Evolutionary conservation across 35 echinoderm and acorn worm species (phyloP).

Genomic region (Heliocidaris tuberculata): DNA sequence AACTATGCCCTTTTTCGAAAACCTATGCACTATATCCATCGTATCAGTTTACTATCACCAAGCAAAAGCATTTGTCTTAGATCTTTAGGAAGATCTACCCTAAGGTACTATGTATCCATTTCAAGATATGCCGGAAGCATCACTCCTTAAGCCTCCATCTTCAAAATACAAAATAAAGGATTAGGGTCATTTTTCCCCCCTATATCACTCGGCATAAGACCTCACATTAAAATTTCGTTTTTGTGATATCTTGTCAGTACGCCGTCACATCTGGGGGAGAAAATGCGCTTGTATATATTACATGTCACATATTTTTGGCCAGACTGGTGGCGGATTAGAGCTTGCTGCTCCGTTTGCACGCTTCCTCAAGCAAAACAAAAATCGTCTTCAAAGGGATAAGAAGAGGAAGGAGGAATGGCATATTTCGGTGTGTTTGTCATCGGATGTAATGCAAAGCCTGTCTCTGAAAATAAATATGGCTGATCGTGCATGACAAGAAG

Average conservation of each 20-base stretch:
- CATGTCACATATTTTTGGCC: conserved; percentile 18
- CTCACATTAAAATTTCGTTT: background rate
- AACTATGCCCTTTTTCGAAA: background rate
- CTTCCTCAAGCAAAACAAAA: conserved; percentile 1
- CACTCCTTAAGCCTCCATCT: background rate
- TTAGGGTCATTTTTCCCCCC: background rate
- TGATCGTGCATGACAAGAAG: background rate
- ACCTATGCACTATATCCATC: background rate
- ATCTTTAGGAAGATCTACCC: background rate
- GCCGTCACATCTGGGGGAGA: background rate
- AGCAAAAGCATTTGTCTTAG: background rate
- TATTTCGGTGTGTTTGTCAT: conserved; percentile 33
- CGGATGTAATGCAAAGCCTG: conserved; percentile 21
- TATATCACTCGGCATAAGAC: background rate
- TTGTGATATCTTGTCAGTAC: background rate
- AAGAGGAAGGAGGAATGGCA: background rate
- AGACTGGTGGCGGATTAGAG: background rate
- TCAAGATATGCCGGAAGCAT: background rate
- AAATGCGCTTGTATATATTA: conserved; percentile 34
- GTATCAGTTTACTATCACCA: no score
- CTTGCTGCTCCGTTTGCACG: background rate
- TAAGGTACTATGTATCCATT: background rate
- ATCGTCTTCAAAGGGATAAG: background rate
- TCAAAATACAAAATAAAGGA: conserved; percentile 2
- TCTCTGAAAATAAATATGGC: conserved; percentile 20